Base-by-base conservation (phyloP, 2,888 invertebrate species). In the Resseliella maxima region DNA sequence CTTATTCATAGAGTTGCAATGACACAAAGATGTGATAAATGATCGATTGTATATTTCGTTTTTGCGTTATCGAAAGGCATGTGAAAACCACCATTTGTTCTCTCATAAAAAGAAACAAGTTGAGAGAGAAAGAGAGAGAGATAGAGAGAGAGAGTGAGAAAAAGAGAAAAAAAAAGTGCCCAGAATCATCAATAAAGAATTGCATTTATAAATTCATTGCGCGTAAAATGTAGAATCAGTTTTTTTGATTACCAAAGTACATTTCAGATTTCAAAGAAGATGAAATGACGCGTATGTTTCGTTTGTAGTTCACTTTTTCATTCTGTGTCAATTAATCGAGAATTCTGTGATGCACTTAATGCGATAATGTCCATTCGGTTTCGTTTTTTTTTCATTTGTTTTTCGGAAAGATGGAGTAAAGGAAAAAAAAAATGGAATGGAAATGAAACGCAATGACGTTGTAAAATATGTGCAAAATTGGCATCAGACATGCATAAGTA, bases 401-500 rank as follows among this genome's bases (percentile, higher is more conserved):
- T n/a, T n/a, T n/a, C n/a, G n/a, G n/a, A n/a, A n/a, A 8, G 31
- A 35, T 31, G 31, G 31, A 72, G 72, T 3, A 6, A 50, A 50
- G 24, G 24, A 24, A 59, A 59, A 24, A 59, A 24, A 24, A 59
- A n/a, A 24, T 59, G 24, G 59, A 5, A 59, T 31, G 50, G 15
- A 27, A 27, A 72, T 35, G 31, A 72, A 72, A 27, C 72, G 72
- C 72, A 72, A 72, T 72, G 72, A 72, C 31, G 72, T 72, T 72
- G 72, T 72, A 72, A 83, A 83, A 83, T 83, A 83, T 38, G 6
- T 38, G 38, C 38, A 6, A 38, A 83, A 83, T 83, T 83, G 83
- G 38, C 83, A 21, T 83, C 83, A 83, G 83, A 83, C 83, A 83
- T 83, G 83, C 83, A 83, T 83, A 83, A 83, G 38, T 38, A 83